A percentile compares a stretch with the other conserved stretches of the same genome.
Conservation (phyloP, 2,113 vertebrate genomes). For the Toxotes chatareus region DNA sequence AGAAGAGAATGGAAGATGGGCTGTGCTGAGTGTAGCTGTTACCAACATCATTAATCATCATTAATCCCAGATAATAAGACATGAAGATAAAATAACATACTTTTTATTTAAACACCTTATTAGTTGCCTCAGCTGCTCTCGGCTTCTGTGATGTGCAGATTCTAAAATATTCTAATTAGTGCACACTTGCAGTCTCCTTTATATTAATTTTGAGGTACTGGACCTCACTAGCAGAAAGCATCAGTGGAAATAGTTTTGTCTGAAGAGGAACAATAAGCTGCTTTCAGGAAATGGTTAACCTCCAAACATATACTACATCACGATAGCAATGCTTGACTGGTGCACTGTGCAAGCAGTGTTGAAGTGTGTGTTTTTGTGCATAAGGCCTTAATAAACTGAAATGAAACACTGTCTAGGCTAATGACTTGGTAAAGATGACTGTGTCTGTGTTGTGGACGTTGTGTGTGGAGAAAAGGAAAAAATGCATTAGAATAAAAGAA, state of each 20-base stretch:
- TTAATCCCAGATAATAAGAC: too few relatives aligned
- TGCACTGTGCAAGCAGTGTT: conserved; percentile 38
- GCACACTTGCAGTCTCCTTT: neutral
- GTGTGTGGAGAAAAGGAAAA: neutral
- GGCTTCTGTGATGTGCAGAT: neutral
- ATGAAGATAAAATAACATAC: neutral
- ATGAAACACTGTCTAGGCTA: neutral
- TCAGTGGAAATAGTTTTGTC: conserved; percentile 21
- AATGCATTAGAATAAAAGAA: conserved; percentile 3
- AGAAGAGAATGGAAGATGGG: neutral
- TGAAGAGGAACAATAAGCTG: conserved; percentile 25
- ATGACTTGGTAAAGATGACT: conserved; percentile 9
- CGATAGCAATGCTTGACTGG: neutral
- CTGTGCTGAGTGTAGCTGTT: neutral
- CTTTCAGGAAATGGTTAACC: conserved; percentile 46
- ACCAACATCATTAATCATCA: too few relatives aligned
- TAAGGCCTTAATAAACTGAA: conserved; percentile 47
- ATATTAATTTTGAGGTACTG: neutral
- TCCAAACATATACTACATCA: conserved; percentile 13
- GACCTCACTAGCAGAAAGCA: neutral
- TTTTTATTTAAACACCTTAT: too few relatives aligned
- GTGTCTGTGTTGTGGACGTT: conserved; percentile 31
- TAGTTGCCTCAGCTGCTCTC: neutral
- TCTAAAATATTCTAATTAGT: neutral
- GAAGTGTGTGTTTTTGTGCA: neutral